phyloP scores from a whole-genome alignment of 2,113 vertebrate species.

The Oryzias javanicus region DNA sequence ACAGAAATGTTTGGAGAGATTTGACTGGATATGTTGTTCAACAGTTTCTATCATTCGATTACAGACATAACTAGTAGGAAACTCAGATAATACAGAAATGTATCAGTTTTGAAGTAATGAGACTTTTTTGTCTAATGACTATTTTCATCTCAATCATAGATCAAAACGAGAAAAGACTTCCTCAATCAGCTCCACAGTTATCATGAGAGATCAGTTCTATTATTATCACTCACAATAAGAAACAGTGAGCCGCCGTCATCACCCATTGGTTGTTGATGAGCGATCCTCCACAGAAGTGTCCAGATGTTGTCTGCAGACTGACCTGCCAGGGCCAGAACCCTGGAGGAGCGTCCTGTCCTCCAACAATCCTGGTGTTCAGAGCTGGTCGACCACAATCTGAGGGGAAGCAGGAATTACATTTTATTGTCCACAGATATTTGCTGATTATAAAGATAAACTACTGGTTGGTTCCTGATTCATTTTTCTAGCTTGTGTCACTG shows the following conservation, averaged over 20 bases:
- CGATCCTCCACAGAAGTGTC: constrained; percentile 75
- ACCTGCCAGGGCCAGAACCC: constrained; percentile 79
- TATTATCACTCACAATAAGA: background rate
- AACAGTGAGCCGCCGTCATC: constrained; percentile 76
- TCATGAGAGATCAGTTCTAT: background rate
- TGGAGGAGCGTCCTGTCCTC: constrained; percentile 44
- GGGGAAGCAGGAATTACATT: background rate
- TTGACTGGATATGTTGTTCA: background rate
- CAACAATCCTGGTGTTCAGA: constrained; percentile 67
- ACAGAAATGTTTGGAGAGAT: background rate
- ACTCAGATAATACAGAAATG: background rate
- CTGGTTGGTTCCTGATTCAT: too few species aligned
- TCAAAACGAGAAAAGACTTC: background rate
- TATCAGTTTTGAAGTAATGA: background rate
- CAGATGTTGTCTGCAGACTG: constrained; percentile 48
- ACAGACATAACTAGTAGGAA: background rate
- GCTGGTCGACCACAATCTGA: constrained; percentile 65
- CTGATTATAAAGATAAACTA: too few species aligned
- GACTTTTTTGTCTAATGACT: background rate
- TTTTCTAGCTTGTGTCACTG: too few species aligned
- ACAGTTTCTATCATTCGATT: too few species aligned
- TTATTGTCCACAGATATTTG: background rate
- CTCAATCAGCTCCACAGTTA: too few species aligned
- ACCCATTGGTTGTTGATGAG: constrained; percentile 77
- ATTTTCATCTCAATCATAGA: too few species aligned